Conservation (phyloP, 2,113 vertebrate species). For the Varanus komodoensis region DNA sequence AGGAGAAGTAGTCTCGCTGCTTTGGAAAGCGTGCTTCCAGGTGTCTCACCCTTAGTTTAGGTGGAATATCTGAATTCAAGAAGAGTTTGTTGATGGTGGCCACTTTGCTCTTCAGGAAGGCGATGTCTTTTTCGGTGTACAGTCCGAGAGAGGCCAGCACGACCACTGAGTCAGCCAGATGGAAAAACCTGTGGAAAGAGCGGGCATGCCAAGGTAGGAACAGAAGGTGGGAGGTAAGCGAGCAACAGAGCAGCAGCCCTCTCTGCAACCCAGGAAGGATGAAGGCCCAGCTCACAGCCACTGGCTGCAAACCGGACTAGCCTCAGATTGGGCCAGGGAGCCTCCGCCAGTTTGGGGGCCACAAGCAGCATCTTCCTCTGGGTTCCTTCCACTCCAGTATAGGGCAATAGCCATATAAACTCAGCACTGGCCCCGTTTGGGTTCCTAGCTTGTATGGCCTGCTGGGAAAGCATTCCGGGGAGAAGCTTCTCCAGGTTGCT, state of each 20-base stretch:
- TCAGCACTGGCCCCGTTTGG: neutral
- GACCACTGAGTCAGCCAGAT: constrained; percentile 59
- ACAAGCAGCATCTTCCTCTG: neutral
- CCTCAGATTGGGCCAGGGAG: too few relatives aligned
- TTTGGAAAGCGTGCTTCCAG: neutral
- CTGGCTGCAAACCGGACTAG: neutral
- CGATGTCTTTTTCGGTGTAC: constrained; percentile 42
- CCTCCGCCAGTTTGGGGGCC: neutral
- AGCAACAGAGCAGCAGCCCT: neutral
- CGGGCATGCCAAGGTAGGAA: neutral
- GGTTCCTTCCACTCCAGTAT: neutral
- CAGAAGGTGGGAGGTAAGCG: neutral
- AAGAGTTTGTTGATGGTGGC: constrained; percentile 74
- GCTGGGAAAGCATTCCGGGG: neutral
- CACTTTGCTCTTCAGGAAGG: constrained; percentile 70
- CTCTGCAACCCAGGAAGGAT: neutral
- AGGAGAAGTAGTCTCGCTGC: neutral
- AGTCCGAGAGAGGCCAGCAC: constrained; percentile 9
- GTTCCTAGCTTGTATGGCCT: neutral
- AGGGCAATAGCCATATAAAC: neutral
- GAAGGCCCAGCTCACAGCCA: neutral
- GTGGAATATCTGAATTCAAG: constrained; percentile 68
- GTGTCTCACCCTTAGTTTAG: constrained; percentile 74
- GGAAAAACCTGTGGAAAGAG: constrained; percentile 70
- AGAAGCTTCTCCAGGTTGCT: neutral